Evolutionary conservation across 1,140 invertebrate species (phyloP).

Genomic region (Anoplophora glabripennis): DNA sequence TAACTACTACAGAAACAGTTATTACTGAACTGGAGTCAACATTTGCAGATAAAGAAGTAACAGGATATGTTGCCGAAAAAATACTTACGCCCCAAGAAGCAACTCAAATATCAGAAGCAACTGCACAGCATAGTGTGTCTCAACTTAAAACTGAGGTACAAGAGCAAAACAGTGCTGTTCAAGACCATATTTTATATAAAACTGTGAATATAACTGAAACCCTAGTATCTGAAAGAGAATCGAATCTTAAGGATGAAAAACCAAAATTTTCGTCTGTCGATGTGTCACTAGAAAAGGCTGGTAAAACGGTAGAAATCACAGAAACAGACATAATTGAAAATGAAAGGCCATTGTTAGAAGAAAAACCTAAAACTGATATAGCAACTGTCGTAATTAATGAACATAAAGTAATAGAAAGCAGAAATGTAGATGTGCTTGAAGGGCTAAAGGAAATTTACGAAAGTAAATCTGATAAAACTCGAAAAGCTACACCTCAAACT

Average conservation of each 20-base stretch:
- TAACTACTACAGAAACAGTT: conserved; percentile 47
- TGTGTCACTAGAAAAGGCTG: conserved; percentile 26
- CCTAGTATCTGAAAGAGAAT: conserved; percentile 22
- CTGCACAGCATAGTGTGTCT: conserved; percentile 32
- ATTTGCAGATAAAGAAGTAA: conserved; percentile 31
- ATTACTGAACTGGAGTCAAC: conserved; percentile 49
- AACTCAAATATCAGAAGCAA: conserved; percentile 32
- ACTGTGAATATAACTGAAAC: conserved; percentile 23
- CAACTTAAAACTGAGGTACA: conserved; percentile 33
- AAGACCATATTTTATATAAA: conserved; percentile 39
- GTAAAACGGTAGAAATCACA: conserved; percentile 22
- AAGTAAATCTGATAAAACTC: conserved; percentile 29
- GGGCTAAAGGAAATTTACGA: conserved; percentile 11
- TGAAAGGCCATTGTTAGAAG: conserved; percentile 11
- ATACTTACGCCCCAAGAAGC: conserved; percentile 23
- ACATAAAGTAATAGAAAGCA: conserved; percentile 31
- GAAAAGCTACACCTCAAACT: conserved; percentile 18
- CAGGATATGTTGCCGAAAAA: conserved; percentile 18
- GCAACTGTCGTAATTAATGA: conserved; percentile 37
- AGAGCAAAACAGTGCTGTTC: conserved; percentile 33
- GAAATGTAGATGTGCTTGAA: conserved; percentile 32
- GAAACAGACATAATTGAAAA: conserved; percentile 23
- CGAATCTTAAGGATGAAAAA: conserved; percentile 7
- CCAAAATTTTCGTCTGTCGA: conserved; percentile 6
- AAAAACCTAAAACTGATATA: conserved; percentile 18